phyloP scores from a whole-genome alignment of 30 jellyfish, hydroid and myxozoan genomes.

The Aurelia aurita region DNA sequence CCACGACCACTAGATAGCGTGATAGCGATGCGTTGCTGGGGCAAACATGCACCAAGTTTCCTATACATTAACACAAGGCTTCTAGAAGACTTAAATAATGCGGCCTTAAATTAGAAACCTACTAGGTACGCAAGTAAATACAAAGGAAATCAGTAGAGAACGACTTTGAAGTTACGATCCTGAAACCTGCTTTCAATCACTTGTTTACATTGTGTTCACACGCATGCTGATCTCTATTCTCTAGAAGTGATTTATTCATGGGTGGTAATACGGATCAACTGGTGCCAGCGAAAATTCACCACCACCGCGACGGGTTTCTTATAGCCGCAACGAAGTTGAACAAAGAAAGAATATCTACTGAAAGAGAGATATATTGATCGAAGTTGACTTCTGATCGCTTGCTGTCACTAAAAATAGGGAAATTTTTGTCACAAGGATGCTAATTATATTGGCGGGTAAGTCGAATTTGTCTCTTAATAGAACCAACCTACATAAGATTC shows the following conservation, averaged over 20 bases:
- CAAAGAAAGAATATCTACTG: neutral
- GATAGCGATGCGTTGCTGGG: neutral
- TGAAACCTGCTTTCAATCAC: constrained; percentile 54
- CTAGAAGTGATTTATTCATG: constrained; percentile 8
- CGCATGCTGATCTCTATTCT: constrained; percentile 65
- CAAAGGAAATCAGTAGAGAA: neutral
- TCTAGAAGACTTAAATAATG: neutral
- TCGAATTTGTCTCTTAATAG: too few relatives aligned
- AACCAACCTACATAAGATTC: too few relatives aligned
- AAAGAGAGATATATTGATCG: neutral
- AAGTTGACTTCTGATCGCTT: too few relatives aligned
- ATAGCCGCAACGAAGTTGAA: constrained; percentile 36
- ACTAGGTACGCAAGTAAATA: constrained; percentile 5
- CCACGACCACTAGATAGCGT: too few relatives aligned
- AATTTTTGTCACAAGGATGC: too few relatives aligned
- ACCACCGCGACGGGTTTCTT: neutral
- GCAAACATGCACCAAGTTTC: neutral
- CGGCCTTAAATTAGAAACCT: constrained; percentile 27
- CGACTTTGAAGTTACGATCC: neutral
- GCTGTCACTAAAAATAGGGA: too few relatives aligned
- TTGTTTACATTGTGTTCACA: constrained; percentile 43
- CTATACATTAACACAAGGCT: neutral
- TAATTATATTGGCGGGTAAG: too few relatives aligned
- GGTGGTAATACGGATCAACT: constrained; percentile 52
- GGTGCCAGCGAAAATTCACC: constrained; percentile 2